Conservation (phyloP, 2,888 invertebrate genomes). For the Dendrolimus houi region DNA sequence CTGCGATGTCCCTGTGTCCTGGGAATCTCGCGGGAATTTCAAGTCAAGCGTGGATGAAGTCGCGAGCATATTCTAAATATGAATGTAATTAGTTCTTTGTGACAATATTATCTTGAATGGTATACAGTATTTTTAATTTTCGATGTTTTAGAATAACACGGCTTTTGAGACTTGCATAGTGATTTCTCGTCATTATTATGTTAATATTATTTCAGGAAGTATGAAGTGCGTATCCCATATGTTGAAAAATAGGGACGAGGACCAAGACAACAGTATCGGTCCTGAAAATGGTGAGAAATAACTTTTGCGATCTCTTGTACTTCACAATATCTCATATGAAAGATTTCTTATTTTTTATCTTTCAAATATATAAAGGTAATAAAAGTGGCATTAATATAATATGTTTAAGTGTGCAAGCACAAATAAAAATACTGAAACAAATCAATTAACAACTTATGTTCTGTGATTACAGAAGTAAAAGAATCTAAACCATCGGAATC, state of each 20-base stretch:
- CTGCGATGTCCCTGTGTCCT: no score
- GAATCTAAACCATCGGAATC: slow-evolving; percentile 29
- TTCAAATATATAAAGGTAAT: no score
- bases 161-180: no score
- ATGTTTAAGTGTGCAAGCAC: slow-evolving; percentile 10
- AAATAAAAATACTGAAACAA: slow-evolving; percentile 3
- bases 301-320: not conserved
- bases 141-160: no score
- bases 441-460: slow-evolving; percentile 1
- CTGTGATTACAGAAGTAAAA: slow-evolving; percentile 41
- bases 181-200: no score
- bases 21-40: no score
- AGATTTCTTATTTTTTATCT: no score
- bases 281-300: slow-evolving; percentile 35
- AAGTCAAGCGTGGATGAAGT: no score
- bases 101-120: no score
- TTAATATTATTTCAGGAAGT: slow-evolving; percentile 35
- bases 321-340: not conserved
- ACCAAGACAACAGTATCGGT: slow-evolving; percentile 27
- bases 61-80: no score
- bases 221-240: slow-evolving; percentile 57
- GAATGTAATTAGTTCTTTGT: no score
- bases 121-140: no score
- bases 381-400: not conserved
- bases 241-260: slow-evolving; percentile 48